Base-by-base conservation (phyloP, 2,888 invertebrate genomes). In the Tachina fera region DNA sequence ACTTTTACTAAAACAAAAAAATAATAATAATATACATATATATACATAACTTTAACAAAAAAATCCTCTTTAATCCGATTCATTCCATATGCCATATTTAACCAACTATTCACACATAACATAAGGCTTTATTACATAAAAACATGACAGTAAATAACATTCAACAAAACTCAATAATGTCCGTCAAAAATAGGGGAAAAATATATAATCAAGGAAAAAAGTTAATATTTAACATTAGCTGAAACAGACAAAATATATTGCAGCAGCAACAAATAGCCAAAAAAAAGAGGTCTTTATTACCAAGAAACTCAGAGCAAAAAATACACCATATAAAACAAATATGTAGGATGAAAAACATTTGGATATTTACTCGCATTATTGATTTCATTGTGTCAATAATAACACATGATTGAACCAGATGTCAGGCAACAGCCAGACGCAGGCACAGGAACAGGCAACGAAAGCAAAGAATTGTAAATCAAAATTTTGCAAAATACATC, bases 321-420 rank as follows among this genome's bases (percentile, higher is more conserved):
- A 16, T 14, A 61, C 9, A 39, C 10, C n/a, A 47, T 19, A 51
- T 5, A 6, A 9, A 9, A 31, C 41, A 68, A 58, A 68, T n/a
- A n/a, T n/a, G n/a, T n/a, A 49, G 39, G 39, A 22, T 11, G 53
- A 43, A 71, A 71, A 79, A 65, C 39, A 56, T 79, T 68, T 71
- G 45, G 49, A 51, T 78, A 83, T 83, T 83, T 68, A 56, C 53
- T 70, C 67, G 56, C 60, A 60, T 67, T 80, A 84, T 84, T 80
- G 80, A 84, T 76, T 80, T 61, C 65, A 80, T 61, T 80, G 75
- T 76, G 80, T 84, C 75, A 76, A 84, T 61, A 84, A 76, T 80
- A 65, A 76, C 84, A 84, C 84, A 84, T 80, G 84, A 84, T 80
- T 80, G 72, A 79, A 71, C 75, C 51, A 31, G 13, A 60, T 72